These are phyloP conservation scores for Dusona sp. DNA, from an alignment of 2,888 invertebrate genomes.

Conservation along the genomic window DNA sequence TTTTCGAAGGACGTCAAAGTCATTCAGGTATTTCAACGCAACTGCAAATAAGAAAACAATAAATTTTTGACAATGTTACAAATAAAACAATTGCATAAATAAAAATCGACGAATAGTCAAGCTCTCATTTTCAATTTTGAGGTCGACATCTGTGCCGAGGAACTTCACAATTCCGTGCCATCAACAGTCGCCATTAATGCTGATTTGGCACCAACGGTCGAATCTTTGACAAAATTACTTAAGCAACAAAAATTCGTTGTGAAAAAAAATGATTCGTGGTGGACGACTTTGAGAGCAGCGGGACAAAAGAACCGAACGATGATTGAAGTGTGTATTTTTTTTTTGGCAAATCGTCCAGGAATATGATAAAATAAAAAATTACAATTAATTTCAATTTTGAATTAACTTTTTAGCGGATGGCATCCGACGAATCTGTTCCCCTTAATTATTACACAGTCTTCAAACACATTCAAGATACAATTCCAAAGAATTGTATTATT, in stretches of 20 bases:
- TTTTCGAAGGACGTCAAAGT: constrained; percentile 93
- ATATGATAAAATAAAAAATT: not conserved
- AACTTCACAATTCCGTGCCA: constrained; percentile 95
- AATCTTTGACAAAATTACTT: constrained; percentile 88
- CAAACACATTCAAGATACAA: constrained; percentile 90
- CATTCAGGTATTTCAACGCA: constrained; percentile 89
- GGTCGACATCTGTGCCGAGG: constrained; percentile 95
- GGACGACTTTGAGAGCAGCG: constrained; percentile 90
- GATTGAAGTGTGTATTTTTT: constrained; percentile 86
- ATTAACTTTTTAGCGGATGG: constrained; percentile 86
- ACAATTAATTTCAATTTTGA: not conserved
- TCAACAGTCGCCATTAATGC: constrained; percentile 93
- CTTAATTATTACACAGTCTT: constrained; percentile 98
- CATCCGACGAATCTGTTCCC: constrained; percentile 90
- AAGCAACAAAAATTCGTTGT: constrained; percentile 87
- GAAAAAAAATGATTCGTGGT: constrained; percentile 89
- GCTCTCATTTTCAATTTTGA: constrained; percentile 78
- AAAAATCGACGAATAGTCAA: not conserved
- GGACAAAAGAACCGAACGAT: constrained; percentile 90
- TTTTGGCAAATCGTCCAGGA: not conserved
- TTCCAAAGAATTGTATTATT: constrained; percentile 94
- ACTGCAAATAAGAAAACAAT: not conserved
- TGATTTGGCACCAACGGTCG: constrained; percentile 91
- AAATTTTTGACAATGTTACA: not conserved
- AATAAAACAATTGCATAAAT: not conserved